These are phyloP conservation scores for Danio jaintianensis DNA, from an alignment of 2,797 vertebrate species.

Conservation along the genomic window DNA sequence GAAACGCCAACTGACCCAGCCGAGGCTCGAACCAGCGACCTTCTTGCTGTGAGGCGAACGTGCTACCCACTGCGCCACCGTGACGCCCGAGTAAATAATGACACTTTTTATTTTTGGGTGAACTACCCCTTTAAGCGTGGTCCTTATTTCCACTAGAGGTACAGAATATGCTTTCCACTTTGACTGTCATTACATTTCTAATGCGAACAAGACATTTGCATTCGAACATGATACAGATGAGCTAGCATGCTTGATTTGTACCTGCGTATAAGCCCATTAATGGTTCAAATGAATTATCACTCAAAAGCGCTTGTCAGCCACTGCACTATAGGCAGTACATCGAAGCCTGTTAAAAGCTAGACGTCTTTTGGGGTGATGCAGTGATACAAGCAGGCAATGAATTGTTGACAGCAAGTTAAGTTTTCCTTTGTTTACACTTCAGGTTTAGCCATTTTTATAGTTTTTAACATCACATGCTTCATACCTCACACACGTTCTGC, in stretches of 20 bases:
- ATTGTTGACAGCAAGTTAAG: not conserved
- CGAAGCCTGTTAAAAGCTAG: constrained; percentile 20
- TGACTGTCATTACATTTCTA: constrained; percentile 46
- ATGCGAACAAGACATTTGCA: constrained; percentile 39
- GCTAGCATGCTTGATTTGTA: constrained; percentile 48
- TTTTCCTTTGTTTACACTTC: not conserved
- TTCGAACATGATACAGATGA: constrained; percentile 40
- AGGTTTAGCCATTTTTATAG: not conserved
- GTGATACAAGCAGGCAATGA: constrained; percentile 41
- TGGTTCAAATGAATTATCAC: constrained; percentile 44
- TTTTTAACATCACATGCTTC: constrained; percentile 30
- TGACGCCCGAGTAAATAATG: no score
- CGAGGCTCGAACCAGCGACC: no score
- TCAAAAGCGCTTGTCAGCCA: constrained; percentile 50
- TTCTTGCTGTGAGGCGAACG: no score
- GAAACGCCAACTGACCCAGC: no score
- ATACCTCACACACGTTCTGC: not conserved
- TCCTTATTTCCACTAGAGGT: constrained; percentile 7
- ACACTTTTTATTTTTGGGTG: no score
- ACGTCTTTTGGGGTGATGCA: constrained; percentile 47
- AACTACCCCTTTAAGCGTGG: not conserved
- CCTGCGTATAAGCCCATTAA: not conserved
- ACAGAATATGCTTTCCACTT: constrained; percentile 32
- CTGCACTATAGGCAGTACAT: constrained; percentile 33
- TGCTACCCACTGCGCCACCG: no score